phyloP scores from a whole-genome alignment of 2,888 invertebrate species.

The Epirrhoe tristata region DNA sequence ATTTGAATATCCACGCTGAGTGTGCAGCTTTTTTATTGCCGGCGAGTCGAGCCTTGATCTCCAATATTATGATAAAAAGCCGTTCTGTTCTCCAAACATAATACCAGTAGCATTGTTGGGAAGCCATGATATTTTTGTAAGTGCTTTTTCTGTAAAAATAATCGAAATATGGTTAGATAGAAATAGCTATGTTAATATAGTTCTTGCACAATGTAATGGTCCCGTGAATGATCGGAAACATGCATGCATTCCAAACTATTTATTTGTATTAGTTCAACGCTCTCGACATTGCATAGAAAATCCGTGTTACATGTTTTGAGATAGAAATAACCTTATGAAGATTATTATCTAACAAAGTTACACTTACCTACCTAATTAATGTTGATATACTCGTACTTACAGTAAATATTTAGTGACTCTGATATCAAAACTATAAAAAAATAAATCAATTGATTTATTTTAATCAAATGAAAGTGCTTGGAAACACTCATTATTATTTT shows the following conservation, averaged over 20 bases:
- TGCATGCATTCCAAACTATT: constrained; percentile 60
- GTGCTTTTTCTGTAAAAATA: constrained; percentile 5
- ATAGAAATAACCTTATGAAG: background rate
- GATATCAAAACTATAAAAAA: too few relatives aligned
- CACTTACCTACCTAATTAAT: too few relatives aligned
- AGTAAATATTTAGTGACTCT: too few relatives aligned
- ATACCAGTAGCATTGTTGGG: constrained; percentile 48
- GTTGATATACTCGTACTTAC: too few relatives aligned
- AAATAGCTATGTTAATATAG: constrained; percentile 10
- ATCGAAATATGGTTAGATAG: constrained; percentile 7
- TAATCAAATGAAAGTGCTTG: too few relatives aligned
- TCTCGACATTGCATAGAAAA: constrained; percentile 48
- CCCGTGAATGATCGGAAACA: constrained; percentile 70
- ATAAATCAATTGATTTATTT: too few relatives aligned
- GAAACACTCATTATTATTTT: too few relatives aligned
- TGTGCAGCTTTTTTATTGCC: constrained; percentile 56
- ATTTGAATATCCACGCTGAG: constrained; percentile 58
- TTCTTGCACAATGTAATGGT: constrained; percentile 53
- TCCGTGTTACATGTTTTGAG: constrained; percentile 6
- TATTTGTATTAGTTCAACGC: constrained; percentile 72
- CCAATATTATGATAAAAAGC: constrained; percentile 65
- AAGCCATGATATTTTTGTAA: constrained; percentile 30
- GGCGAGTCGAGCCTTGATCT: constrained; percentile 53
- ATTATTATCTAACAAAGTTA: background rate
- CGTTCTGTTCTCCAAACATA: constrained; percentile 56